Base-by-base conservation (phyloP, 2,113 vertebrate species). In the Nycticorax nycticorax region DNA sequence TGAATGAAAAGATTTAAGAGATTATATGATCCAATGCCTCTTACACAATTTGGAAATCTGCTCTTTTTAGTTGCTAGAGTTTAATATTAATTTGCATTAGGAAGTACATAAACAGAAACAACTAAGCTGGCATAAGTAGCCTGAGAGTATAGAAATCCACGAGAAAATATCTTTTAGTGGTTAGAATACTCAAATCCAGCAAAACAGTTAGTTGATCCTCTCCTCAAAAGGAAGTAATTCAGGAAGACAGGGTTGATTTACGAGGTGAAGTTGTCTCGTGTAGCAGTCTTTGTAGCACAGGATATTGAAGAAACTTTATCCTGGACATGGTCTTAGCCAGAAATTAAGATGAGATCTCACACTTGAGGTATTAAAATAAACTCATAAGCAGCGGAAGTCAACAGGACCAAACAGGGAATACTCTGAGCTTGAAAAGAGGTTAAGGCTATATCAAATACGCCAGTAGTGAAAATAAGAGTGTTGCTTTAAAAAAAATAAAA, bases 241-340 rank as follows among this genome's bases (percentile, higher is more conserved):
- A 75, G 77, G 77, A 94, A 89, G 84, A 14, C 9, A 26, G 37
- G 45, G 50, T 53, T 83, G 71, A 72, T 71, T 88, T 83, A 74
- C 1, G 2, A 89, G 57, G n/a, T 43, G 53, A 85, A 80, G 35
- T 21, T 73, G 62, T 60, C 78, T 67, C 43, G 1, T 64, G 69
- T 71, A 88, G 52, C 85, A 79, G 67, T 59, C 83, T 89, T 22
- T 32, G 55, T 71, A 57, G 78, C 82, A 56, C 50, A 21, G 79
- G 88, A 95, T 93, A 88, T 85, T 94, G 92, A 47, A 50, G 85
- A 77, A 94, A 93, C 63, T 71, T 92, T 88, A 94, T 94, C 89
- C 89, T 32, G 33, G 66, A 12, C 10, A 0, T 57, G 50, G 64
- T 47, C 74, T 66, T 50, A 37, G 71, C 71, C 82, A 92, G 88